Base-by-base conservation (phyloP, 1,140 invertebrate species). In the Brachionus manjavacas region DNA sequence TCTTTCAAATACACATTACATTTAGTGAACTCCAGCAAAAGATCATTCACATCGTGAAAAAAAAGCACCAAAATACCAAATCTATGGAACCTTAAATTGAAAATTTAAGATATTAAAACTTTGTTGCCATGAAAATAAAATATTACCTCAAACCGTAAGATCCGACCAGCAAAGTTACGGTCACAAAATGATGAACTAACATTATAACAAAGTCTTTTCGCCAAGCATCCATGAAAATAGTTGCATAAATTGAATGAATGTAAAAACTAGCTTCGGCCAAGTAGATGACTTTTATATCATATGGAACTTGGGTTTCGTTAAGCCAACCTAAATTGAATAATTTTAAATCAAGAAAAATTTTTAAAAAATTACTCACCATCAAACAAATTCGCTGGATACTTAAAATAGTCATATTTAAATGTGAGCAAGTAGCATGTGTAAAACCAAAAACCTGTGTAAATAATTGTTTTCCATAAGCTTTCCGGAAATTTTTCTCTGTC, bases 1-100 rank as follows among this genome's bases (percentile, higher is more conserved):
- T 87, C 85, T 85, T 90, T 90, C 60, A 91, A 86, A 85, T 90
- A 91, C 20, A 90, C 87, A 43, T 86, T 87, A 11, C 88, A 81
- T 85, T 91, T 90, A n/a, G 90, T 89, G 46, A 89, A 88, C 84
- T 91, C 90, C 28, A 90, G 81, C 11, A 87, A 84, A 16, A 90
- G 85, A 87, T 90, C 90, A 64, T 88, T 87, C 28, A 87, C 85
- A 86, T 90, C 90, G 85, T 90, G 89, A 11, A 89, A 83, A 85
- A 91, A 88, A 4, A 90, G 78, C 4, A 90, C 88, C 12, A 90
- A 76, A 20, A 87, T 79, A 23, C 90, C 90, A 84, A 88, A 85
- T 72, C 87, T 88, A 64, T 87, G 86, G 83, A 87, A 89, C 84
- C 88, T 89, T 39, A 6, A 85, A 85, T 39, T 11, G 23, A 7